phyloP scores from a whole-genome alignment of 37 sponge, comb jelly and placozoan species.

The Aplysina aerophoba region DNA sequence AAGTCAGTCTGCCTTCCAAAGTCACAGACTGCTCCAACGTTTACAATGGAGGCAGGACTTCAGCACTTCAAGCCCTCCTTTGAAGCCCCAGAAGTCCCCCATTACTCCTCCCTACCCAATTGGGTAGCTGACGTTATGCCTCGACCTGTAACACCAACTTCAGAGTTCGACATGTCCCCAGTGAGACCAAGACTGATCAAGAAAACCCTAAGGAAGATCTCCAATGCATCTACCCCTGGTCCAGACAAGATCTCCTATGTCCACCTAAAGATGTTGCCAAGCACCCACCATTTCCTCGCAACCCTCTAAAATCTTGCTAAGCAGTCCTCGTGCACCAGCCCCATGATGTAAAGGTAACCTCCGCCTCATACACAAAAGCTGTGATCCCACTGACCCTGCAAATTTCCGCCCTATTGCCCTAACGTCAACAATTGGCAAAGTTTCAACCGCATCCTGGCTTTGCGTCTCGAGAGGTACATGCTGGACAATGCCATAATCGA shows the following conservation, averaged over 20 bases:
- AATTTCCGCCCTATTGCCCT: slow-evolving; percentile 13
- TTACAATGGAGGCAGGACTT: slow-evolving; percentile 11
- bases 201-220: not conserved
- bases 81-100: not conserved
- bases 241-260: not conserved
- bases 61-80: slow-evolving; percentile 10
- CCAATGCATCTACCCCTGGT: slow-evolving; percentile 7
- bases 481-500: not conserved
- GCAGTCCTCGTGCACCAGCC: not conserved
- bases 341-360: not conserved
- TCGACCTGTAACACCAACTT: not conserved
- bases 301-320: slow-evolving; percentile 7
- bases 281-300: not conserved
- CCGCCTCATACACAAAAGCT: not conserved
- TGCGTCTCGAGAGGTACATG: not conserved
- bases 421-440: slow-evolving; percentile 6
- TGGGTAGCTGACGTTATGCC: slow-evolving; percentile 15
- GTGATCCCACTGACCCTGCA: not conserved
- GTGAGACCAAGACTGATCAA: not conserved
- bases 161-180: not conserved
- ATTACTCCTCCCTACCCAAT: not conserved
- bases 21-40: not conserved
- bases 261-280: slow-evolving; percentile 6
- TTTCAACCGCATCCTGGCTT: slow-evolving; percentile 2
- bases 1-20: not conserved